Evolutionary conservation across 2,113 vertebrate genomes (phyloP).

Genomic region (Atrichornis clamosus): DNA sequence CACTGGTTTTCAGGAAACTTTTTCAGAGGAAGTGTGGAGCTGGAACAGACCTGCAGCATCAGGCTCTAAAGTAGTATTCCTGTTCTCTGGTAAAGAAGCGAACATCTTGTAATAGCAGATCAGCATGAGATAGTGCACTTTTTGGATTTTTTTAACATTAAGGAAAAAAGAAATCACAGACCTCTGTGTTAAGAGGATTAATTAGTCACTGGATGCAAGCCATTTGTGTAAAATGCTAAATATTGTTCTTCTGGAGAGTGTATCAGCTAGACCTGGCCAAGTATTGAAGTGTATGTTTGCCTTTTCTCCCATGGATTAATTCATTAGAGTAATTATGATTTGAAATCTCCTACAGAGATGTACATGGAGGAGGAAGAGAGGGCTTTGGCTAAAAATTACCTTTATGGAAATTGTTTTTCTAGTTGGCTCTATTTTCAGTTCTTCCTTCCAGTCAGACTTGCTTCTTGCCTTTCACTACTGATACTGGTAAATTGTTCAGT

Average conservation of each 20-base stretch:
- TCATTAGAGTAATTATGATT: slow-evolving; percentile 11
- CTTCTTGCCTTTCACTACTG: background rate
- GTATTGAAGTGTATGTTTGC: slow-evolving; percentile 2
- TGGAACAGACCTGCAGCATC: background rate
- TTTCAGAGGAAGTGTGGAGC: background rate
- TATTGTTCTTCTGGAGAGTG: slow-evolving; percentile 14
- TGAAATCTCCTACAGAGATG: slow-evolving; percentile 22
- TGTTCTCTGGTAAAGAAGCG: background rate
- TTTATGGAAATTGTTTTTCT: background rate
- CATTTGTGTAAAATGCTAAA: slow-evolving; percentile 5
- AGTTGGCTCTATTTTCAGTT: background rate
- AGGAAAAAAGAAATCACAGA: background rate
- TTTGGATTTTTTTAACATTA: background rate
- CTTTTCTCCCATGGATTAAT: background rate
- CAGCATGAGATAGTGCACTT: background rate
- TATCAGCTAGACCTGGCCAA: background rate
- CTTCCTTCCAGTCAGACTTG: background rate
- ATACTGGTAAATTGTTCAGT: background rate
- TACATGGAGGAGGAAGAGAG: background rate
- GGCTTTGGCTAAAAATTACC: background rate
- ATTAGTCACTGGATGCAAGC: slow-evolving; percentile 13
- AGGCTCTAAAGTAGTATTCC: background rate
- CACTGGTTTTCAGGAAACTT: background rate
- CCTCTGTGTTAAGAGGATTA: background rate
- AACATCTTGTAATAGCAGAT: background rate